Evolutionary conservation across 2,888 invertebrate species (phyloP).

Genomic region (Magallana nippona): DNA sequence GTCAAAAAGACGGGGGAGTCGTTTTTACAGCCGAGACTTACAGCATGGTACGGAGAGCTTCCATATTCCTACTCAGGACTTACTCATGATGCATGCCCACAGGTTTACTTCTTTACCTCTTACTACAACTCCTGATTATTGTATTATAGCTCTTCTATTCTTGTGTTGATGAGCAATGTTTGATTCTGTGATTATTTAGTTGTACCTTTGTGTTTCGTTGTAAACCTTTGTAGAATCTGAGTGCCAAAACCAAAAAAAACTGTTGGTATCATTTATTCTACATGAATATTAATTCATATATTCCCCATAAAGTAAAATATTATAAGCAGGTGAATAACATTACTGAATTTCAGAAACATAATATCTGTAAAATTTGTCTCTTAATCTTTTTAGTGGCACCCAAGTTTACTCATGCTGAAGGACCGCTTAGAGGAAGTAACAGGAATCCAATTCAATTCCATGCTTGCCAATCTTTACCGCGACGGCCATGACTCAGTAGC

Average conservation of each 20-base stretch:
- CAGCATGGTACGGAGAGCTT: constrained; percentile 81
- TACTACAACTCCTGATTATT: background rate
- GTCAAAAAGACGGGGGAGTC: constrained; percentile 68
- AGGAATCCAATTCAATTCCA: constrained; percentile 80
- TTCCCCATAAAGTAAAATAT: too few relatives aligned
- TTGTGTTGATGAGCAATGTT: too few relatives aligned
- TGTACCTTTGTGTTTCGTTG: too few relatives aligned
- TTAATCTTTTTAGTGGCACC: constrained; percentile 74
- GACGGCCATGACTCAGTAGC: constrained; percentile 80
- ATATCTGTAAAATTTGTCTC: background rate
- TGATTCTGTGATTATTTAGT: too few relatives aligned
- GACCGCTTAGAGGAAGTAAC: constrained; percentile 76
- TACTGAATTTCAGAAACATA: background rate
- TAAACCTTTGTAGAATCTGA: background rate
- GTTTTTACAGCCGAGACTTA: constrained; percentile 79
- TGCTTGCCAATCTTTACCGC: constrained; percentile 81
- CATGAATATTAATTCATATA: too few relatives aligned
- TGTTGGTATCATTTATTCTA: background rate
- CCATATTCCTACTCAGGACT: constrained; percentile 80
- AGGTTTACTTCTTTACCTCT: constrained; percentile 62
- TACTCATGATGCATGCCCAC: constrained; percentile 66
- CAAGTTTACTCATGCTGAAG: constrained; percentile 69
- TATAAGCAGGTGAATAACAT: background rate
- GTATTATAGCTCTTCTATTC: too few relatives aligned
- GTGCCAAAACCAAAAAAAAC: background rate